phyloP scores from a whole-genome alignment of 1,140 invertebrate species.

The Microvelia longipes region DNA sequence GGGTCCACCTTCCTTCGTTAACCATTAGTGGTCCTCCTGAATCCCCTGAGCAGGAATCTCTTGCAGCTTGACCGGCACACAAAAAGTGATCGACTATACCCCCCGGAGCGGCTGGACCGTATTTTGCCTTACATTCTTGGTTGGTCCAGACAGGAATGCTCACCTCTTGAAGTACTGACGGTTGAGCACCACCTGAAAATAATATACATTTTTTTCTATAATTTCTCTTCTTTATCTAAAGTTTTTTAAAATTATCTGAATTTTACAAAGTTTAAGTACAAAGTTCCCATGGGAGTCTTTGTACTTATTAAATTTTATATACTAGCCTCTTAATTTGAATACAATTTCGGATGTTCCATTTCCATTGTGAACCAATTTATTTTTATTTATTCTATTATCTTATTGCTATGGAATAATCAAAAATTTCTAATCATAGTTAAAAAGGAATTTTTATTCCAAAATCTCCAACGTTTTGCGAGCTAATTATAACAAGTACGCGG shows the following conservation, averaged over 20 bases:
- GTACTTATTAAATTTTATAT: too few species aligned
- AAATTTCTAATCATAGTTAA: too few species aligned
- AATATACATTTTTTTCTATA: not conserved
- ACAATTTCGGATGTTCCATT: too few species aligned
- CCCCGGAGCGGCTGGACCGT: constrained; percentile 68
- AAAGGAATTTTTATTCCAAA: too few species aligned
- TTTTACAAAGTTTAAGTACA: not conserved
- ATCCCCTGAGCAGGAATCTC: constrained; percentile 78
- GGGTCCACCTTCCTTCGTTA: constrained; percentile 57
- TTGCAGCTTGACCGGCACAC: constrained; percentile 62
- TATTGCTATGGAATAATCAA: too few species aligned
- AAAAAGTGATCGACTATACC: constrained; percentile 75
- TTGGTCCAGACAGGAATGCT: constrained; percentile 72
- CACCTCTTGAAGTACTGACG: constrained; percentile 63
- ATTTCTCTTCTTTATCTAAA: not conserved
- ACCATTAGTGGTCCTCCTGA: constrained; percentile 80
- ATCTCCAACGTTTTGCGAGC: too few species aligned
- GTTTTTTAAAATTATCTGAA: not conserved
- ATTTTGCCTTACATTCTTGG: constrained; percentile 56
- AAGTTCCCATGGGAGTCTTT: not conserved
- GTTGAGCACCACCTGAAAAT: constrained; percentile 57
- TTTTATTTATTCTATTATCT: too few species aligned
- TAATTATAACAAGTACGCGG: too few species aligned
- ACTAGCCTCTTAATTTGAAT: too few species aligned
- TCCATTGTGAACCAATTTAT: too few species aligned